Evolutionary conservation across 1,140 invertebrate species (phyloP).

Genomic region (Tetramorium parvispinum): DNA sequence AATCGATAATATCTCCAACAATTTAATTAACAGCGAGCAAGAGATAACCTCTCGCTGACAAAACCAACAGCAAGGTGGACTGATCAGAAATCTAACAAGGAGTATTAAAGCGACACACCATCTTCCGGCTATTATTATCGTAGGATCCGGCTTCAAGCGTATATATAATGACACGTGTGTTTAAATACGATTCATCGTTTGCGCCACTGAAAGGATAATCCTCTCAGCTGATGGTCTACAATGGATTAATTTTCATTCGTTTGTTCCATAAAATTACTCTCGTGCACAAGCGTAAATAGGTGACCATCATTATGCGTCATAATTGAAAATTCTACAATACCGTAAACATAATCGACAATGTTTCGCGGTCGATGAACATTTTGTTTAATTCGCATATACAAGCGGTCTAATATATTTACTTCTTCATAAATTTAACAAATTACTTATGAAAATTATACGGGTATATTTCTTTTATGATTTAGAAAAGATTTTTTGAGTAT

Average conservation of each 20-base stretch:
- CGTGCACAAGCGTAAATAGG: not conserved
- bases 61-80: slow-evolving; percentile 16
- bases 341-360: not conserved
- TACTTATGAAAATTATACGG: not conserved
- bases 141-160: slow-evolving; percentile 25
- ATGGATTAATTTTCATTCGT: slow-evolving; percentile 28
- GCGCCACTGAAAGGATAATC: not conserved
- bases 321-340: slow-evolving; percentile 5
- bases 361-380: not conserved
- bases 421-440: not conserved
- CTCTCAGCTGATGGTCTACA: not conserved
- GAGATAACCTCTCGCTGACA: not conserved
- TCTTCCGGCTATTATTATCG: slow-evolving; percentile 56
- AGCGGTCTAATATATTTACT: not conserved
- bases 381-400: not conserved
- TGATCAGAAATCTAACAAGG: slow-evolving; percentile 14
- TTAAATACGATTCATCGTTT: slow-evolving; percentile 61
- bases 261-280: not conserved
- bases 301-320: not conserved
- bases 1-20: not conserved
- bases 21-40: slow-evolving; percentile 22
- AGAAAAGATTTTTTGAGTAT: not conserved
- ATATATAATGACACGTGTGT: slow-evolving; percentile 33
- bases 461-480: not conserved
- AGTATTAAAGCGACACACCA: slow-evolving; percentile 55